Percentiles rank a stretch among this genome's conserved stretches.
Evolutionary conservation across 2,113 vertebrate genomes (phyloP).

Genomic region (Oostethus manadensis): DNA sequence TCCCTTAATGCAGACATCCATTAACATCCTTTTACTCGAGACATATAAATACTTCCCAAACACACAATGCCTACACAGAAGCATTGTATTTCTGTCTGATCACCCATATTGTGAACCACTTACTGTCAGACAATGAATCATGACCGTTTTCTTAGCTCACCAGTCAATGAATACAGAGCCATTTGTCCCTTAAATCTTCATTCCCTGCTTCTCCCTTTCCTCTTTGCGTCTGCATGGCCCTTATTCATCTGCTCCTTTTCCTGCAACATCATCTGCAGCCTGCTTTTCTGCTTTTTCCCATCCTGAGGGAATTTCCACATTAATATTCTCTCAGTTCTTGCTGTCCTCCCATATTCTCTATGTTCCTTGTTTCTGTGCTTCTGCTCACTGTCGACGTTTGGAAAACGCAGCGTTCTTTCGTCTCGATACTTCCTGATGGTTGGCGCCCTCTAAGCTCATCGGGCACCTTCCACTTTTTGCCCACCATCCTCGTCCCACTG

Average conservation of each 20-base stretch:
- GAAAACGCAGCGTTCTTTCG: conserved; percentile 10
- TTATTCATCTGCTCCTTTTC: conserved; percentile 45
- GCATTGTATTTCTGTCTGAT: conserved; percentile 36
- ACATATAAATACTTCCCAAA: conserved; percentile 38
- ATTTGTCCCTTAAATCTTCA: conserved; percentile 50
- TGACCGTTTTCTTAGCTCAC: conserved; percentile 30
- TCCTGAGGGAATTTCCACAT: conserved; percentile 36
- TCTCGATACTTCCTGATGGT: conserved; percentile 31
- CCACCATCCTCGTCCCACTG: neutral
- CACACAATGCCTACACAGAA: conserved; percentile 16
- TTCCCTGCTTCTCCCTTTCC: conserved; percentile 28
- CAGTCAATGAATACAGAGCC: conserved; percentile 37
- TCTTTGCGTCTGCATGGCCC: conserved; percentile 19
- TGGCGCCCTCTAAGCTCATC: conserved; percentile 6
- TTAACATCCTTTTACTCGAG: conserved; percentile 47
- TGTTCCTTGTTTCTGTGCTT: conserved; percentile 21
- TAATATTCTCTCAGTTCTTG: conserved; percentile 60
- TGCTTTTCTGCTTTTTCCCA: conserved; percentile 33
- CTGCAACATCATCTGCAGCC: conserved; percentile 45
- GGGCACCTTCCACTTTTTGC: conserved; percentile 28
- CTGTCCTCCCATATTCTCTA: conserved; percentile 49
- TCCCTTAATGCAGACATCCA: conserved; percentile 41
- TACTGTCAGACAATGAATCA: conserved; percentile 52
- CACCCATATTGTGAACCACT: conserved; percentile 38
- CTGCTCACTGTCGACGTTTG: conserved; percentile 19